Base-by-base conservation (phyloP, 2,113 vertebrate genomes). In the Psilopogon haemacephalus region DNA sequence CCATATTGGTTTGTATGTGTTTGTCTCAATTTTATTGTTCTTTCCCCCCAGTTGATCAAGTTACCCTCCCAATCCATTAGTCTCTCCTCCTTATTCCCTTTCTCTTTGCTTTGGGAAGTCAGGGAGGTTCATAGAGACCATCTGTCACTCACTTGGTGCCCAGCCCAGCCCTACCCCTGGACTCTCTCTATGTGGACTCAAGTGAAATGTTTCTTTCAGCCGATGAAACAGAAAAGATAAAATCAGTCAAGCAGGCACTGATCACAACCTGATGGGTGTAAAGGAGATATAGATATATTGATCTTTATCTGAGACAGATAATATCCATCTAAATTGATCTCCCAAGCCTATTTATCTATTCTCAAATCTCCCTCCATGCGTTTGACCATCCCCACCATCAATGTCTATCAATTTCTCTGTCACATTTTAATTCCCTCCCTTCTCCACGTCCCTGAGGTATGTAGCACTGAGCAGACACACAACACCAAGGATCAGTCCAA, bases 211-310 rank as follows among this genome's bases (percentile, higher is more conserved):
- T 81, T 42, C 62, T 35, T 58, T 58, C 9, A 1, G 2, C 59
- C 37, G 62, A 40, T 7, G 72, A 86, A 87, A 3, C 38, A 70
- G 52, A 46, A 35, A 55, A 63, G 44, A 59, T 50, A 65, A 76
- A 87, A 15, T 19, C 32, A 85, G 42, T 48, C 12, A 44, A 42
- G 32, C n/a, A 67, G n/a, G 10, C 75, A 64, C 21, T 0, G 3
- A 48, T 33, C 74, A 63, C 19, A 82, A 87, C 76, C 54, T 7
- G 0, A 33, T 46, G 87, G 84, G 87, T 94, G 84, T 71, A 64
- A 95, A 89, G 52, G 68, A 92, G 71, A 26, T 88, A 87, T 56
- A 9, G 95, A 86, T 92, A 28, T 71, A 94, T 84, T 86, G 94
- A 93, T 93, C 78, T 28, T 15, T 27, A 84, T 74, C 52, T 44